Conservation (phyloP, 23 tunicate species). For the Halocynthia roretzi region DNA sequence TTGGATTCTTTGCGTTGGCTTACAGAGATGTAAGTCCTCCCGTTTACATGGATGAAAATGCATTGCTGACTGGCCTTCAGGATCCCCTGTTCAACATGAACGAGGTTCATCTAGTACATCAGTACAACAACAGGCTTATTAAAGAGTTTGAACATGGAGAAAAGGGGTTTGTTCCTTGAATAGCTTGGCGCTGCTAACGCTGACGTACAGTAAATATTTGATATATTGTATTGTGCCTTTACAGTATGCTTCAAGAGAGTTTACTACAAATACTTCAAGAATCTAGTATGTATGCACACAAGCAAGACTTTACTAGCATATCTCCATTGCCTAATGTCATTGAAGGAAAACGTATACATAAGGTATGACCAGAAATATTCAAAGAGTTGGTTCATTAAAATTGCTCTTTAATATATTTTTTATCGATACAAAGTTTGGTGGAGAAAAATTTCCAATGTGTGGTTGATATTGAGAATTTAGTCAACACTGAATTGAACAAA, state of each 20-base stretch:
- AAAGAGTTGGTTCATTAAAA: too few species aligned
- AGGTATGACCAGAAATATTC: background rate
- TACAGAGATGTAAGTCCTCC: constrained; percentile 37
- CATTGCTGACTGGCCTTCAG: constrained; percentile 56
- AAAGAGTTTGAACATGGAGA: too few species aligned
- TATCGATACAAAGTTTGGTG: too few species aligned
- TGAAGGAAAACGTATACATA: constrained; percentile 1
- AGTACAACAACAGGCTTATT: too few species aligned
- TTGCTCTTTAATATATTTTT: too few species aligned
- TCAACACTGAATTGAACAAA: background rate
- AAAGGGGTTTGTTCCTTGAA: too few species aligned
- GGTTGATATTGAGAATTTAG: too few species aligned
- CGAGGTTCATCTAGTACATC: too few species aligned
- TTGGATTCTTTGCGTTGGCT: constrained; percentile 18
- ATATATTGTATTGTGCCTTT: background rate
- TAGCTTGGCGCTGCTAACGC: too few species aligned
- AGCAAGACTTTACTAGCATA: constrained; percentile 36
- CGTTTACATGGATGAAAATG: constrained; percentile 65
- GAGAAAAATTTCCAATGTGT: too few species aligned
- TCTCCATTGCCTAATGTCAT: background rate
- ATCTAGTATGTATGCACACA: constrained; percentile 42
- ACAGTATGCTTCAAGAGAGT: background rate
- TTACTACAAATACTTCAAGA: constrained; percentile 20
- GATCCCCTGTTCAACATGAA: background rate
- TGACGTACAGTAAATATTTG: too few species aligned